phyloP scores from a whole-genome alignment of 2,797 vertebrate species.

The Sebastes baramenuke region DNA sequence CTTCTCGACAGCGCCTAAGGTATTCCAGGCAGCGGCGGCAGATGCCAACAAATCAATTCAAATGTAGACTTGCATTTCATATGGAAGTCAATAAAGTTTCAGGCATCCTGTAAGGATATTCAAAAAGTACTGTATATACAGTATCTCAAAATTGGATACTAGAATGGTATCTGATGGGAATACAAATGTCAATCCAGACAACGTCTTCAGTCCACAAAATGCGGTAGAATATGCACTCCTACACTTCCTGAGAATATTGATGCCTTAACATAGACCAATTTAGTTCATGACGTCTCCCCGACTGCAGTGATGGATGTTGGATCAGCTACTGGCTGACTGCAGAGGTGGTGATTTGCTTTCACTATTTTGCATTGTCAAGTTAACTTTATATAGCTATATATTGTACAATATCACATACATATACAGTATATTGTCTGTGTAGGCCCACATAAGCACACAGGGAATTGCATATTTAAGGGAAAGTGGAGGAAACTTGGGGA shows the following conservation, averaged over 20 bases:
- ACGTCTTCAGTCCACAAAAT: constrained; percentile 23
- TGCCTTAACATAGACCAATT: constrained; percentile 1
- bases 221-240: background rate
- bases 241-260: constrained; percentile 7
- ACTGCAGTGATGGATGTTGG: constrained; percentile 33
- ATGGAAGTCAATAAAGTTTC: constrained; percentile 62
- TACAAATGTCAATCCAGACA: constrained; percentile 19
- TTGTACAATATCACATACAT: background rate
- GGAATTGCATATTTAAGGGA: background rate
- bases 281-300: constrained; percentile 29
- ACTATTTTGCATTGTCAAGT: constrained; percentile 5
- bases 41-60: constrained; percentile 68
- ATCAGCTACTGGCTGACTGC: constrained; percentile 51
- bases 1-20: constrained; percentile 39
- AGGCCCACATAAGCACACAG: background rate
- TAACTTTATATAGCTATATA: background rate
- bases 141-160: constrained; percentile 40
- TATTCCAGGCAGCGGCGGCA: constrained; percentile 55
- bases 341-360: constrained; percentile 40
- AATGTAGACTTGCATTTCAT: constrained; percentile 66
- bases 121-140: constrained; percentile 35
- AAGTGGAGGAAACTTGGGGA: background rate
- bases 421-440: background rate
- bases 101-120: constrained; percentile 45
- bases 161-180: constrained; percentile 38